Conservation (phyloP, 2,113 vertebrate genomes). For the Tachycineta bicolor region DNA sequence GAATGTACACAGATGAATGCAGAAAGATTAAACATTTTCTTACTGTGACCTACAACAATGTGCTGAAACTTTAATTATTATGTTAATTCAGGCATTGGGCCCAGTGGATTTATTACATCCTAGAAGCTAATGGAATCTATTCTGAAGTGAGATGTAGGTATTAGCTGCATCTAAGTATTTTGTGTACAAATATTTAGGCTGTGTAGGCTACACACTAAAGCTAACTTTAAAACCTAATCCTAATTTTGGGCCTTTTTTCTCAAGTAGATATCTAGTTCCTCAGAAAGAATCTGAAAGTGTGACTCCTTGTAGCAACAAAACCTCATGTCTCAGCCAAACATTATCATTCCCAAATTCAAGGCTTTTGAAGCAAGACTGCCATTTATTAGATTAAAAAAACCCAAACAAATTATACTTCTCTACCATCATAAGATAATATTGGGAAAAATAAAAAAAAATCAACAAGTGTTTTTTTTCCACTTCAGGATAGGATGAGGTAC, state of each 20-base stretch:
- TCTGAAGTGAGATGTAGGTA: neutral
- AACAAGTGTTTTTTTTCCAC: neutral
- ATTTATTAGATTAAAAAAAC: neutral
- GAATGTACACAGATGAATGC: conserved; percentile 55
- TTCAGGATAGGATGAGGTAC: neutral
- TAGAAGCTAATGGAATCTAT: conserved; percentile 30
- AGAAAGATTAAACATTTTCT: conserved; percentile 66
- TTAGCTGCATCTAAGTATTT: neutral
- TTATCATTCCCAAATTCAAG: neutral
- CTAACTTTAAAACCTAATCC: neutral
- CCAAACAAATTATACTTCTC: neutral
- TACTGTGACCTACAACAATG: conserved; percentile 55
- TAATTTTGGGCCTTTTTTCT: neutral
- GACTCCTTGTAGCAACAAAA: neutral
- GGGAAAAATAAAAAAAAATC: accelerated
- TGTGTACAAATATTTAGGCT: neutral
- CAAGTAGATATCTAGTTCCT: neutral
- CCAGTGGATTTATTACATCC: conserved; percentile 38
- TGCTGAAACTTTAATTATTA: conserved; percentile 68
- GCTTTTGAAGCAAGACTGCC: neutral
- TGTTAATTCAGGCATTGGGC: conserved; percentile 57
- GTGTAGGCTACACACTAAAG: neutral
- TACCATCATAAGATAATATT: neutral
- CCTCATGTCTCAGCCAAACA: neutral
- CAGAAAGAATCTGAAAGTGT: neutral